Evolutionary conservation across 2,113 vertebrate genomes (phyloP).

Genomic region (Coracopsis vasa): DNA sequence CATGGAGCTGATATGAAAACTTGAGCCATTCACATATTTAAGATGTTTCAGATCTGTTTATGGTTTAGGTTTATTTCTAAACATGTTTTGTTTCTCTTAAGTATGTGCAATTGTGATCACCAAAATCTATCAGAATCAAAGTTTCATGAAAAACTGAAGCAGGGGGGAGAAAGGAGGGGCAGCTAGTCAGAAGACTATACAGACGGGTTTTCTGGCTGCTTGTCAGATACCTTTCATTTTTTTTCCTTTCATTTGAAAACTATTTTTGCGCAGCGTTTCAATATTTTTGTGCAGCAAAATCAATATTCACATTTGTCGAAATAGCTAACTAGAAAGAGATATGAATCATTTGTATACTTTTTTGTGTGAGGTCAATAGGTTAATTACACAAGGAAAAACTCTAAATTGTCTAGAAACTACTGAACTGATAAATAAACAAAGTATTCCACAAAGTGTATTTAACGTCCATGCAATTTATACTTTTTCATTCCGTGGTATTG

Average conservation of each 20-base stretch:
- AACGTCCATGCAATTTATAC: background rate
- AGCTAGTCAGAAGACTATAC: background rate
- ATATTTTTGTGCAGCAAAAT: background rate
- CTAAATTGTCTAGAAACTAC: slow-evolving; percentile 2
- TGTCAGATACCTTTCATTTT: background rate
- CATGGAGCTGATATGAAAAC: background rate
- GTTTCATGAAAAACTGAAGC: background rate
- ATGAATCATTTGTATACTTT: background rate
- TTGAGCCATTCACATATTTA: background rate
- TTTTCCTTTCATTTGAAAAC: background rate
- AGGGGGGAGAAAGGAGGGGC: background rate
- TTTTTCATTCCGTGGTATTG: background rate
- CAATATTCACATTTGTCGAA: background rate
- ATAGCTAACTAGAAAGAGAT: background rate
- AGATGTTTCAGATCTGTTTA: background rate
- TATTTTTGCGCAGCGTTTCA: background rate
- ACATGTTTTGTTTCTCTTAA: background rate
- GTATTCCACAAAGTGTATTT: slow-evolving; percentile 6
- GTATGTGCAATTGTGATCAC: background rate
- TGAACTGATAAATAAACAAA: slow-evolving; percentile 46
- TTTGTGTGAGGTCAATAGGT: background rate
- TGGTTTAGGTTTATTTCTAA: background rate
- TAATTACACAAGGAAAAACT: slow-evolving; percentile 42
- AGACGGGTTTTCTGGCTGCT: background rate
- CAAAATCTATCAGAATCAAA: background rate